Conservation (phyloP, 2,797 vertebrate species). For the Tarsius wallacei region DNA sequence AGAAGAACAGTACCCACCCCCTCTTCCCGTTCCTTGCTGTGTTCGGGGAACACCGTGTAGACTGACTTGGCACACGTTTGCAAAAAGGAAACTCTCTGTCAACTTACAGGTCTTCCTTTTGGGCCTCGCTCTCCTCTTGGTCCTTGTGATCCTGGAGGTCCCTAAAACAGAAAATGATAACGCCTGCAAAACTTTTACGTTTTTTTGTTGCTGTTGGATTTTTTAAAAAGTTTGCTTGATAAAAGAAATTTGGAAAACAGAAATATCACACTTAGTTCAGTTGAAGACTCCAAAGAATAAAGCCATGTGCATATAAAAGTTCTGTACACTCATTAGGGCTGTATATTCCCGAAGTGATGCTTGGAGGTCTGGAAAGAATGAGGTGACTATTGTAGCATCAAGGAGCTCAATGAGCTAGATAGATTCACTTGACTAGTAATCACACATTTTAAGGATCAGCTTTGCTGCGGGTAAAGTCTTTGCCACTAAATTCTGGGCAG, state of each 20-base stretch:
- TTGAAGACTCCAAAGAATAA: slow-evolving; percentile 20
- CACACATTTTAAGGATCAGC: background rate
- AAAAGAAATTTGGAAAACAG: background rate
- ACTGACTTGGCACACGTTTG: accelerated
- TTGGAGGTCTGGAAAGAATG: background rate
- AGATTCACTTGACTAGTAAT: background rate
- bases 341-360: background rate
- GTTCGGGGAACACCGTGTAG: accelerated
- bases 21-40: background rate
- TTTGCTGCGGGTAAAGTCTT: background rate
- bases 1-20: background rate
- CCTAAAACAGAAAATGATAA: slow-evolving; percentile 90
- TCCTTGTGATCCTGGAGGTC: slow-evolving; percentile 96
- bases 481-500: background rate
- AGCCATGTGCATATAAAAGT: background rate
- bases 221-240: background rate
- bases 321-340: background rate
- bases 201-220: slow-evolving; percentile 16
- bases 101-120: slow-evolving; percentile 97
- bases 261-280: background rate
- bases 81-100: background rate
- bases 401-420: background rate
- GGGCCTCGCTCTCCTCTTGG: slow-evolving; percentile 95
- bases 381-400: background rate
- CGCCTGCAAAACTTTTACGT: background rate